phyloP scores from a whole-genome alignment of 2,888 invertebrate genomes.

The Phlogophora meticulosa region DNA sequence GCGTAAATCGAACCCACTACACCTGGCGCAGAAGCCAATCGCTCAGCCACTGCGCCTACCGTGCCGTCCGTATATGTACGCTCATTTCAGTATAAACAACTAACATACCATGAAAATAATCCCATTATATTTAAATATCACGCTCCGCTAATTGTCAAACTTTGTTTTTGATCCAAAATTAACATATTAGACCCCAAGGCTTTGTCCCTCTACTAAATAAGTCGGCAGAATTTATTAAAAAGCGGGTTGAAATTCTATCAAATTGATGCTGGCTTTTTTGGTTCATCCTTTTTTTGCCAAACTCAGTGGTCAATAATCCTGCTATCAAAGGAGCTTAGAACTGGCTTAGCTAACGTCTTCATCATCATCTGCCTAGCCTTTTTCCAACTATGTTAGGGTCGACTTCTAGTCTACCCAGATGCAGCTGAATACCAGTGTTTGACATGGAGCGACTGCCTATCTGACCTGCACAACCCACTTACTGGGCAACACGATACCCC shows the following conservation, averaged over 20 bases:
- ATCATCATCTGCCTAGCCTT: too few relatives aligned
- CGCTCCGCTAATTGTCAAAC: conserved; percentile 38
- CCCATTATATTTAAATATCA: background rate
- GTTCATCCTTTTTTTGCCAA: conserved; percentile 11
- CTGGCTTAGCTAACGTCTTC: background rate
- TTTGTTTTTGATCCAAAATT: conserved; percentile 46
- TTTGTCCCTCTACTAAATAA: conserved; percentile 38
- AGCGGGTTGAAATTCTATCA: conserved; percentile 18
- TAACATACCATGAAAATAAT: background rate
- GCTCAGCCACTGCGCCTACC: too few relatives aligned
- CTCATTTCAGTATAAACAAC: background rate
- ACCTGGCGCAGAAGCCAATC: too few relatives aligned
- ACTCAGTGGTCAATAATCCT: conserved; percentile 10
- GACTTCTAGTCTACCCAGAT: too few relatives aligned
- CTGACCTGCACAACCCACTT: too few relatives aligned
- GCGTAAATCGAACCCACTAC: too few relatives aligned
- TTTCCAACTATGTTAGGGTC: too few relatives aligned
- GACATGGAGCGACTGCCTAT: too few relatives aligned
- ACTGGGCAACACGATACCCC: too few relatives aligned
- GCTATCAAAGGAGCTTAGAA: background rate
- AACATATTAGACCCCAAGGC: conserved; percentile 44
- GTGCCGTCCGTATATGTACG: too few relatives aligned
- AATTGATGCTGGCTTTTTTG: conserved; percentile 22
- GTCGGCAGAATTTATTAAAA: conserved; percentile 33
- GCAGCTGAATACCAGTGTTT: too few relatives aligned